Conservation (phyloP, 2,888 invertebrate genomes). For the Iselma pallidipennis region DNA sequence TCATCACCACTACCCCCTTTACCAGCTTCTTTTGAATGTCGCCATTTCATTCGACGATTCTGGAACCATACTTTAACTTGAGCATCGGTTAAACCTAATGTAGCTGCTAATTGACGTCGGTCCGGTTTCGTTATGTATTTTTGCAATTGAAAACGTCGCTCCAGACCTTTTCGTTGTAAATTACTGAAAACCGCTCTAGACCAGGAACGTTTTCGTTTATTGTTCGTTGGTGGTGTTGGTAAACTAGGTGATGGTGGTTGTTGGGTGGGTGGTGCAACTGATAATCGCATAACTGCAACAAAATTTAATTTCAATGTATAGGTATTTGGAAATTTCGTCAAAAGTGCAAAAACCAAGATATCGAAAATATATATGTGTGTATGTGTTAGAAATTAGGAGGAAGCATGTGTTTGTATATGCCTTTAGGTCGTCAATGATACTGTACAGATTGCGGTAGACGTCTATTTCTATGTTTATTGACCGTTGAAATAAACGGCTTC, state of each 20-base stretch:
- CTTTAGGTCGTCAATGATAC: slow-evolving; percentile 33
- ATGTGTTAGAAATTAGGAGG: neutral
- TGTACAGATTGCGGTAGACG: slow-evolving; percentile 31
- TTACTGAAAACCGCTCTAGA: slow-evolving; percentile 94
- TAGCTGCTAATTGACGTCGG: slow-evolving; percentile 86
- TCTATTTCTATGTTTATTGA: slow-evolving; percentile 19
- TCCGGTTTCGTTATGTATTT: slow-evolving; percentile 97
- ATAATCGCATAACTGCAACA: slow-evolving; percentile 45
- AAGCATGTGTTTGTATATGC: slow-evolving; percentile 37
- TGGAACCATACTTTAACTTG: slow-evolving; percentile 95
- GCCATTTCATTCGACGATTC: slow-evolving; percentile 63
- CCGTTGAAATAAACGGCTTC: slow-evolving; percentile 16
- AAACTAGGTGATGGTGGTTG: slow-evolving; percentile 36
- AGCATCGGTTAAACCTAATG: slow-evolving; percentile 90
- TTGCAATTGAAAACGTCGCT: slow-evolving; percentile 89
- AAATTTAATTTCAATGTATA: slow-evolving; percentile 12
- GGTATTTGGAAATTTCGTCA: neutral
- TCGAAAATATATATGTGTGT: neutral
- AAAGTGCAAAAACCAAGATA: neutral
- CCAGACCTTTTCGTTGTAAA: slow-evolving; percentile 90
- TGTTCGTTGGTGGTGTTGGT: slow-evolving; percentile 22
- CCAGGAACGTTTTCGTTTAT: slow-evolving; percentile 89
- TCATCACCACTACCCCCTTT: slow-evolving; percentile 38
- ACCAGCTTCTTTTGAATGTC: slow-evolving; percentile 53
- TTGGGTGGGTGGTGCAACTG: slow-evolving; percentile 38